A percentile compares a stretch with the other conserved stretches of the same genome.
These are phyloP conservation scores for Temnothorax curvispinosus DNA, from an alignment of 1,140 invertebrate species.

Conservation along the genomic window DNA sequence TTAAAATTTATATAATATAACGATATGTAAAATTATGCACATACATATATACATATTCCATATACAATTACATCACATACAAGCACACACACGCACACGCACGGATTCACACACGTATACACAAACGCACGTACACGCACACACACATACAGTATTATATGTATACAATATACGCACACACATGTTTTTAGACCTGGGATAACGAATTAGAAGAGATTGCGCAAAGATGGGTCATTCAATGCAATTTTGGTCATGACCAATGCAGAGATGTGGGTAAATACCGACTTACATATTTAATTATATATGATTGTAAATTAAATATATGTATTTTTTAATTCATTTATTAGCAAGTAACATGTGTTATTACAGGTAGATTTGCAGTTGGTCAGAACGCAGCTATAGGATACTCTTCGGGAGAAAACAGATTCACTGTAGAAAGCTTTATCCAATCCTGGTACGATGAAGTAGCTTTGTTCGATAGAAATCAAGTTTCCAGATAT, in stretches of 20 bases:
- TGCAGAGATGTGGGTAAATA: slow-evolving; percentile 57
- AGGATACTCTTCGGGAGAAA: slow-evolving; percentile 7
- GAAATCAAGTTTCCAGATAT: not conserved
- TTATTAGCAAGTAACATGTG: not conserved
- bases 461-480: slow-evolving; percentile 52
- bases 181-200: slow-evolving; percentile 56
- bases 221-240: slow-evolving; percentile 74
- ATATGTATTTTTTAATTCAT: not conserved
- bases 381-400: slow-evolving; percentile 73
- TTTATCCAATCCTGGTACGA: slow-evolving; percentile 69
- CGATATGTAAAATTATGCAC: too few species aligned
- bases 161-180: too few species aligned
- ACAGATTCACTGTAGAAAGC: not conserved
- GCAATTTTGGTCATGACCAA: slow-evolving; percentile 62
- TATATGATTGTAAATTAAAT: not conserved
- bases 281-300: not conserved
- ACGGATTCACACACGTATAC: too few species aligned
- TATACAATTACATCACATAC: too few species aligned
- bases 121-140: too few species aligned
- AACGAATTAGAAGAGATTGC: slow-evolving; percentile 64
- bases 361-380: slow-evolving; percentile 53
- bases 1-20: not conserved
- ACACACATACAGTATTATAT: too few species aligned
- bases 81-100: too few species aligned
- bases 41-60: too few species aligned